A percentile compares a stretch with the other conserved stretches of the same genome.
phyloP scores from a whole-genome alignment of 2,888 invertebrate species.

The Phrixothrix hirtus region DNA sequence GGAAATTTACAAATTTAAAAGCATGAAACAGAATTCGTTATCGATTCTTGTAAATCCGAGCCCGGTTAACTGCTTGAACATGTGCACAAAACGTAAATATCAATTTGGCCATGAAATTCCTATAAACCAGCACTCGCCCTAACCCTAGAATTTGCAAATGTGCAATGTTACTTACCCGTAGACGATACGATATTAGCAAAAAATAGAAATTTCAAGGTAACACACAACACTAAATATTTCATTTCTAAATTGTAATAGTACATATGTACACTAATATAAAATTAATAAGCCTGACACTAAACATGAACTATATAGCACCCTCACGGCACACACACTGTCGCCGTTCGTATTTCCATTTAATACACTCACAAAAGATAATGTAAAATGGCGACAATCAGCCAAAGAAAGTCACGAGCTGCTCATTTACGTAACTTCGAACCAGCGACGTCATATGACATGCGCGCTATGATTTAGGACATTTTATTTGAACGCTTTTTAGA shows the following conservation, averaged over 20 bases:
- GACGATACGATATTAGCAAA: slow-evolving; percentile 45
- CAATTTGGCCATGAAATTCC: too few species aligned
- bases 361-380: slow-evolving; percentile 43
- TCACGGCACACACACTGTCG: slow-evolving; percentile 43
- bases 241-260: slow-evolving; percentile 41
- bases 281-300: slow-evolving; percentile 30
- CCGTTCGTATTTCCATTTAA: slow-evolving; percentile 42
- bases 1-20: too few species aligned
- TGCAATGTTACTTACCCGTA: slow-evolving; percentile 36
- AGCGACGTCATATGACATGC: slow-evolving; percentile 29
- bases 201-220: slow-evolving; percentile 47
- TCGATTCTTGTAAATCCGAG: slow-evolving; percentile 18
- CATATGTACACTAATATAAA: slow-evolving; percentile 37
- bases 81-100: slow-evolving; percentile 20
- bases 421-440: slow-evolving; percentile 48
- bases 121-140: slow-evolving; percentile 21
- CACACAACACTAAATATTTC: slow-evolving; percentile 50
- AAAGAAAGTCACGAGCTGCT: slow-evolving; percentile 49
- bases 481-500: not conserved
- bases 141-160: slow-evolving; percentile 1
- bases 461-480: slow-evolving; percentile 24
- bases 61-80: slow-evolving; percentile 15
- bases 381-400: slow-evolving; percentile 50
- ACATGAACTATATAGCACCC: slow-evolving; percentile 36
- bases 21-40: not conserved